Conservation (phyloP, 1,140 invertebrate genomes). For the Chironomus striatipennis region DNA sequence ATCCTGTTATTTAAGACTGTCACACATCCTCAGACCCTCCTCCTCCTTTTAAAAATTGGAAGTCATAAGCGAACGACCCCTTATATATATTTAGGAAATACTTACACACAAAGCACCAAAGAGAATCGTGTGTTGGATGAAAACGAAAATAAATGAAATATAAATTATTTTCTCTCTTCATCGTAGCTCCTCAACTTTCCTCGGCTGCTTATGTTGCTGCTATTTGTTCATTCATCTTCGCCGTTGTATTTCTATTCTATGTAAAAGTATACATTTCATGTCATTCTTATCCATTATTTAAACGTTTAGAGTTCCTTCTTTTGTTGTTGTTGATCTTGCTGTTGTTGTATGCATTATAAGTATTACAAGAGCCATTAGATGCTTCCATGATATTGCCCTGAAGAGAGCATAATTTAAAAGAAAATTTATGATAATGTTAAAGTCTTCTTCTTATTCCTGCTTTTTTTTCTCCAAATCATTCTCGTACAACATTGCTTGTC, state of each 20-base stretch:
- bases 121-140: not conserved
- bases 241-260: too few species aligned
- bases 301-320: not conserved
- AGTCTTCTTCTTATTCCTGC: not conserved
- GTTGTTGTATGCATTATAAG: conserved; percentile 7
- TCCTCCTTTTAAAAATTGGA: too few species aligned
- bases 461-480: not conserved
- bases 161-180: conserved; percentile 7
- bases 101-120: too few species aligned
- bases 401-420: conserved; percentile 21
- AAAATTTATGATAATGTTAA: conserved; percentile 23
- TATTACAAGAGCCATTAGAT: conserved; percentile 22
- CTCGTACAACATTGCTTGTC: too few species aligned
- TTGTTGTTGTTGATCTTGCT: not conserved
- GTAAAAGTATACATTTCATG: not conserved
- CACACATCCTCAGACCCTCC: too few species aligned
- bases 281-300: conserved; percentile 22
- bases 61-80: too few species aligned
- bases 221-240: not conserved
- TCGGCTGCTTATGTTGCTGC: not conserved
- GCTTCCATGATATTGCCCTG: conserved; percentile 14
- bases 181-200: not conserved
- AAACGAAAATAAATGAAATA: not conserved
- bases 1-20: too few species aligned
- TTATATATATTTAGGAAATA: too few species aligned